These are phyloP conservation scores for Electrona antarctica DNA, from an alignment of 2,113 vertebrate species.

Conservation along the genomic window DNA sequence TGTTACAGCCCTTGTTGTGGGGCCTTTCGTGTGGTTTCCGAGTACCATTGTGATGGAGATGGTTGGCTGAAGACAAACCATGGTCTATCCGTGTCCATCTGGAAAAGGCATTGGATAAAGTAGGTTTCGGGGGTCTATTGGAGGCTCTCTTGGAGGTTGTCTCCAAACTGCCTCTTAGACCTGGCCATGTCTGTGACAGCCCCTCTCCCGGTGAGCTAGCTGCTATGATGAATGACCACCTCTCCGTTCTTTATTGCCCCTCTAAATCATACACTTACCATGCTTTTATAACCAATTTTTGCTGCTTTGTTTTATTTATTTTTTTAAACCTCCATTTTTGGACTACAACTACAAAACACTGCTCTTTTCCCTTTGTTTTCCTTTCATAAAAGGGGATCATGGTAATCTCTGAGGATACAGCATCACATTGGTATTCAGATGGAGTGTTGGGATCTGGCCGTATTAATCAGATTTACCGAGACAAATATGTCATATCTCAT, in stretches of 20 bases:
- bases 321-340: constrained; percentile 52
- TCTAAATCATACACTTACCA: constrained; percentile 83
- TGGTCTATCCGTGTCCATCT: constrained; percentile 58
- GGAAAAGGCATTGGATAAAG: constrained; percentile 70
- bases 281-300: constrained; percentile 82
- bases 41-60: constrained; percentile 46
- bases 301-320: constrained; percentile 73
- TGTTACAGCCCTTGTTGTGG: background rate
- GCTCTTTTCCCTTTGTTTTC: constrained; percentile 30
- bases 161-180: constrained; percentile 66
- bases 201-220: constrained; percentile 77
- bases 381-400: constrained; percentile 36
- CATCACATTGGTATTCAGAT: constrained; percentile 44
- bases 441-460: constrained; percentile 39
- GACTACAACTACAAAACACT: constrained; percentile 69
- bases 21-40: constrained; percentile 36
- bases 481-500: constrained; percentile 40
- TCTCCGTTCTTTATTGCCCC: constrained; percentile 80
- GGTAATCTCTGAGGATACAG: constrained; percentile 40
- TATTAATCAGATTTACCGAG: constrained; percentile 35
- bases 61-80: constrained; percentile 46
- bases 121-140: constrained; percentile 60
- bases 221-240: constrained; percentile 80
- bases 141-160: constrained; percentile 31
- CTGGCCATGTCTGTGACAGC: constrained; percentile 74